phyloP scores from a whole-genome alignment of 2,888 invertebrate genomes.

The Catocala sponsa region DNA sequence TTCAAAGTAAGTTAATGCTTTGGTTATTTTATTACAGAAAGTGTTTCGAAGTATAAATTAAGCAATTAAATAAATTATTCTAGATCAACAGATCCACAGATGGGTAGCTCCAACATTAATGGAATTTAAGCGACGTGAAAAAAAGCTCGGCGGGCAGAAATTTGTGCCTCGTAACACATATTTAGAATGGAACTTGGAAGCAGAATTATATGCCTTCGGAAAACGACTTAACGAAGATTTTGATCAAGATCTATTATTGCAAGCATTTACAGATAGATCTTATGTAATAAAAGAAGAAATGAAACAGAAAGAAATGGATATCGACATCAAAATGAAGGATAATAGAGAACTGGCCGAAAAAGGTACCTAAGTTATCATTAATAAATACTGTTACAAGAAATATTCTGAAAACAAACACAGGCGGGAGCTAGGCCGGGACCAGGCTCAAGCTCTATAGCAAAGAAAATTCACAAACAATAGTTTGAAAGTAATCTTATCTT shows the following conservation, averaged over 20 bases:
- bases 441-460: no score
- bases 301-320: conserved; percentile 91
- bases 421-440: no score
- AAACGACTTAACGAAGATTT: conserved; percentile 95
- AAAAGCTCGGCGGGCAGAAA: conserved; percentile 88
- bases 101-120: conserved; percentile 91
- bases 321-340: conserved; percentile 89
- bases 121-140: conserved; percentile 88
- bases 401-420: no score
- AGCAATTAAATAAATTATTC: conserved; percentile 27
- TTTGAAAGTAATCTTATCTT: no score
- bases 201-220: conserved; percentile 96
- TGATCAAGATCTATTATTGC: conserved; percentile 90
- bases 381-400: neutral
- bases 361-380: conserved; percentile 72
- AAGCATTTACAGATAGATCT: conserved; percentile 94
- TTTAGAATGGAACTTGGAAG: conserved; percentile 95
- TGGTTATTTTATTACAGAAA: no score
- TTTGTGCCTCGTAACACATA: conserved; percentile 87
- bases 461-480: no score
- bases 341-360: conserved; percentile 91
- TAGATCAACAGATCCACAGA: conserved; percentile 83
- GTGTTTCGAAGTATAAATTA: no score
- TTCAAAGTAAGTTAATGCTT: conserved; percentile 62
- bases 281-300: conserved; percentile 92